Conservation (phyloP, 1,140 invertebrate species). For the Sinonovacula constricta region DNA sequence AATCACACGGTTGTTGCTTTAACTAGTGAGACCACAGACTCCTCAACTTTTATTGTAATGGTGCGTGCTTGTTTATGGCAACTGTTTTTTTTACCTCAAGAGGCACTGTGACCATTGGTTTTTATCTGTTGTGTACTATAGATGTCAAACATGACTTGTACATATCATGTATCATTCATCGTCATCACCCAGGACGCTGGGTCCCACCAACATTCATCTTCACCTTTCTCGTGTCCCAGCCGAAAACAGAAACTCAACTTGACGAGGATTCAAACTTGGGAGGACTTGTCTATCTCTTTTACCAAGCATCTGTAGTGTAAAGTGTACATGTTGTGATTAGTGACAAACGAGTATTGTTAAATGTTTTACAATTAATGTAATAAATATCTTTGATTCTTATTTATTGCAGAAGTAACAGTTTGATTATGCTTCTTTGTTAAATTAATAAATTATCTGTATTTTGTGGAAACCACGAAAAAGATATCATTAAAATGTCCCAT, state of each 20-base stretch:
- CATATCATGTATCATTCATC: neutral
- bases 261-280: too few species aligned
- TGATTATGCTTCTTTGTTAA: too few species aligned
- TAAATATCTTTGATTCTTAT: too few species aligned
- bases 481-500: too few species aligned
- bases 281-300: neutral
- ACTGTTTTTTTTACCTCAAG: neutral
- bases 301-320: neutral
- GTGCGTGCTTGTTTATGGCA: neutral
- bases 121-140: neutral
- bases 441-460: too few species aligned
- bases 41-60: neutral
- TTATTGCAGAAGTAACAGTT: too few species aligned
- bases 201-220: neutral
- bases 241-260: too few species aligned
- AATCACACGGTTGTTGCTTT: too few species aligned
- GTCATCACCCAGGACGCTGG: neutral
- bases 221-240: neutral
- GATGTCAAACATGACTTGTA: neutral
- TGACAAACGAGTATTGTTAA: neutral
- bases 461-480: too few species aligned
- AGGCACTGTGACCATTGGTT: neutral
- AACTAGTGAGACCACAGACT: neutral
- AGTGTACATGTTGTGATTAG: neutral
- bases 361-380: too few species aligned